Evolutionary conservation across 2,888 invertebrate species (phyloP), one percentile per base, ranked within the genome.

Genomic region (Andricus quercusramuli): DNA sequence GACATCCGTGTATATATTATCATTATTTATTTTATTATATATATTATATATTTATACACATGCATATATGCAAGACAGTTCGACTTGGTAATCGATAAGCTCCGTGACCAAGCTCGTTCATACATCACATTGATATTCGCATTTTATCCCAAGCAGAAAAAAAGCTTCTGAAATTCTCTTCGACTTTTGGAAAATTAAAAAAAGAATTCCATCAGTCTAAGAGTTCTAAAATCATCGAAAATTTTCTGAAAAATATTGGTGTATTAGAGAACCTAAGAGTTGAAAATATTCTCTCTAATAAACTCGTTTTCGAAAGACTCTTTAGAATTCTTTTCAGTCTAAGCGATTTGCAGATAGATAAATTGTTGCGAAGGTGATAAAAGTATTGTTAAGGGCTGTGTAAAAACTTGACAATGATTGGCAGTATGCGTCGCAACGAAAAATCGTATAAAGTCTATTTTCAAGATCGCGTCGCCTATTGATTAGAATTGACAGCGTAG

Each of bases 41-140:
- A 76, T 82, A 83, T 70, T 81, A 82, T 83, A 85, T 80, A 83
- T 80, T 84, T 85, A 83, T 83, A 82, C 74, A 59, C 32, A 56
- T 56, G 56, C 56, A 74, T 56, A 56, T 68, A 93, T 93, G 92
- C 92, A 92, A 93, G 92, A 94, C 92, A 91, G 93, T 93, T 80
- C 80, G 85, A 88, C 78, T 84, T 80, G 85, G 83, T 77, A 78
- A 83, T 82, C 74, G 47, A 37, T 67, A 66, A 78, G 51, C 65
- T 77, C 81, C 67, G 68, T 77, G 70, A 77, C 56, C 67, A 80
- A 62, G 68, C 44, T 77, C 68, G 56, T 44, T 74, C 22, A 56
- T 56, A 74, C 51, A 74, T 74, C 74, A 74, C 74, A 74, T 74
- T 74, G 74, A 74, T 56, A 59, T 74, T 74, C 56, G 56, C 56